Percentiles rank a stretch among this genome's conserved stretches.
phyloP scores from a whole-genome alignment of 2,797 vertebrate genomes.

The Semotilus atromaculatus region DNA sequence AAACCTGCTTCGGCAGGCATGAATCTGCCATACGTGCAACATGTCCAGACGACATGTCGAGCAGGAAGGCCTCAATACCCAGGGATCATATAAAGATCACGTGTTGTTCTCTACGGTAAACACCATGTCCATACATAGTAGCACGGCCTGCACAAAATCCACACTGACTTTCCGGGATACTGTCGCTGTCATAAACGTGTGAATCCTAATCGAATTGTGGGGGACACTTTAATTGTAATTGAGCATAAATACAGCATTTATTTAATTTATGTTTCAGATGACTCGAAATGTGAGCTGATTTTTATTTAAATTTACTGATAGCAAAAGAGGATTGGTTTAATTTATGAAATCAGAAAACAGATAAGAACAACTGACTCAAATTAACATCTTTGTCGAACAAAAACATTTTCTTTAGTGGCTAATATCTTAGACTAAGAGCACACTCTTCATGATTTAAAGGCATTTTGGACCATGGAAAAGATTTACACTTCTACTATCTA shows the following conservation, averaged over 20 bases:
- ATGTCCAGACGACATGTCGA: no score
- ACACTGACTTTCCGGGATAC: background rate
- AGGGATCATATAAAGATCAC: no score
- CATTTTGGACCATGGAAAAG: background rate
- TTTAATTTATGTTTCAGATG: background rate
- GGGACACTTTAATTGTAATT: background rate
- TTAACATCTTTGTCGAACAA: background rate
- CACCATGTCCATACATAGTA: background rate
- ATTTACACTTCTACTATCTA: background rate
- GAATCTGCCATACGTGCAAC: no score
- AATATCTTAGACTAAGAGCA: background rate
- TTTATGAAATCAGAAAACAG: conserved; percentile 1
- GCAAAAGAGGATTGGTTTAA: background rate
- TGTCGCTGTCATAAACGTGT: background rate
- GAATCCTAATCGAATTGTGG: background rate
- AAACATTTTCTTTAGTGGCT: background rate
- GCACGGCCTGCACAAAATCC: background rate
- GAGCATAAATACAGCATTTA: background rate
- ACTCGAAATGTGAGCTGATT: background rate
- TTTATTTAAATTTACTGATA: background rate
- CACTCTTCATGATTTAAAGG: background rate
- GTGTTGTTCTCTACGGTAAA: no score
- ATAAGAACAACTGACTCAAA: background rate
- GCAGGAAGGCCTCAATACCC: no score
- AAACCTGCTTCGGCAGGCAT: no score